Conservation (phyloP, 35 echinoderm and acorn worm species). For the Apostichopus parvimensis region DNA sequence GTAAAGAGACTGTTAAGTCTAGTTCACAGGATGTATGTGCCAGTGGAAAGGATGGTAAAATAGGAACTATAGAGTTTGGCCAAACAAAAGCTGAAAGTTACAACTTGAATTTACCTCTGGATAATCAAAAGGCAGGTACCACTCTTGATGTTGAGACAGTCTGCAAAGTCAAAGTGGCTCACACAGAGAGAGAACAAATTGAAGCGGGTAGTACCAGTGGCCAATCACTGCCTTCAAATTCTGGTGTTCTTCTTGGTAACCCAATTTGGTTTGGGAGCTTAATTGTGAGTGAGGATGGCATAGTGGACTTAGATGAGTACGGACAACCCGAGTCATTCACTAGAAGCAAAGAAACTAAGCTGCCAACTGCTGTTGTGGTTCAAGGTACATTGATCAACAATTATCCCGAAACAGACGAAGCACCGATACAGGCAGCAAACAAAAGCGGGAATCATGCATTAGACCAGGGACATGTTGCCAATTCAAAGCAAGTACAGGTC, state of each 20-base stretch:
- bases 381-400: neutral
- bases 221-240: neutral
- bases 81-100: neutral
- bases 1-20: neutral
- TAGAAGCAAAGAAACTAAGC: neutral
- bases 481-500: neutral
- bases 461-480: neutral
- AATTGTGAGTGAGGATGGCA: conserved; percentile 8
- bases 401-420: too few species aligned
- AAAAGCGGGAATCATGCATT: neutral
- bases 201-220: neutral
- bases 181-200: neutral
- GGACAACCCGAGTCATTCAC: too few species aligned
- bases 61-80: neutral
- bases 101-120: too few species aligned
- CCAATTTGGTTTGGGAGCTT: conserved; percentile 26
- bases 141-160: neutral
- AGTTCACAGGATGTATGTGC: neutral
- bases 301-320: neutral
- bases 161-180: neutral
- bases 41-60: neutral
- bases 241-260: neutral
- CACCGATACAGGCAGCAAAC: neutral
- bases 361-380: neutral
- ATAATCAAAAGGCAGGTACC: neutral